These are phyloP conservation scores for Malurus cyaneus DNA, from an alignment of 2,113 vertebrate species.

Conservation along the genomic window DNA sequence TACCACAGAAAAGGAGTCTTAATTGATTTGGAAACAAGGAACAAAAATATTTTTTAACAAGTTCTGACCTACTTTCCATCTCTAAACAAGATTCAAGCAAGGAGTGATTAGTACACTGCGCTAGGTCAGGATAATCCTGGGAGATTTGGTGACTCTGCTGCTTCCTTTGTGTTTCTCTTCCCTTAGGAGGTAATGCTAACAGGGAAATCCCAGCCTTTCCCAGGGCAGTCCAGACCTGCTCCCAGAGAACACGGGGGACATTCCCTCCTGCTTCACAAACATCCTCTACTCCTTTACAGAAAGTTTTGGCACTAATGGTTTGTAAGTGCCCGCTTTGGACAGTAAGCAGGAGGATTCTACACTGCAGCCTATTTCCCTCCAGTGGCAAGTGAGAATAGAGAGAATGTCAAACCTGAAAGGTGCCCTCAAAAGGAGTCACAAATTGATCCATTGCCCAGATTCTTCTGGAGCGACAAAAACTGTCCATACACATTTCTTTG, in stretches of 20 bases:
- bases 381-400: neutral
- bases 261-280: neutral
- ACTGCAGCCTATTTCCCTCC: neutral
- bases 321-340: accelerated
- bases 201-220: neutral
- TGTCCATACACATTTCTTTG: neutral
- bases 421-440: neutral
- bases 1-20: neutral
- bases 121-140: neutral
- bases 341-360: neutral
- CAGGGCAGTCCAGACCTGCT: neutral
- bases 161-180: neutral
- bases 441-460: neutral
- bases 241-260: neutral
- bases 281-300: accelerated
- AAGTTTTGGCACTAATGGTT: neutral
- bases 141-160: neutral
- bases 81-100: neutral
- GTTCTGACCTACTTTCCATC: neutral
- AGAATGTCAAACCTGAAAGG: neutral
- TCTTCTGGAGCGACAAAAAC: neutral
- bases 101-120: neutral
- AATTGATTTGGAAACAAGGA: neutral
- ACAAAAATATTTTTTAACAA: neutral
- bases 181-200: neutral